Evolutionary conservation across 1,140 invertebrate genomes (phyloP), one percentile per base, ranked within the genome.

Genomic region (Aphaenogaster rudis): DNA sequence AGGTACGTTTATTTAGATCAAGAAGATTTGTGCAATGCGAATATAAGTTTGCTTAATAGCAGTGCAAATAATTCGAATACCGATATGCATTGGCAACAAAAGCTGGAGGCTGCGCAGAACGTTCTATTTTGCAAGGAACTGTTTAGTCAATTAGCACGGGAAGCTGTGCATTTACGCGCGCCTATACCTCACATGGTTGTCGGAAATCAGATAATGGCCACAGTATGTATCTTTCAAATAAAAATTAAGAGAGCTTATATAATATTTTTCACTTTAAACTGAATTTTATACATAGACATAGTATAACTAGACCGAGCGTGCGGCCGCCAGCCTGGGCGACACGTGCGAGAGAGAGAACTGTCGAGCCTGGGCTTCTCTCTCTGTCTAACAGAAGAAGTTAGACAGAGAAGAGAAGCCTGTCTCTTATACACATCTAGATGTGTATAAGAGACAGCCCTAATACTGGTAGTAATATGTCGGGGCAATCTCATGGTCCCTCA

Each of bases 71-170:
- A 96, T 80, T 96, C 96, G 0, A 97, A 96, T n/a, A 96, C 97
- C 0, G 98, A 98, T 88, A 96, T 97, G 63, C 97, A 98, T 93
- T 99, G 99, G 99, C 98, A 99, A 91, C 98, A 98, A 91, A 98
- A 98, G 93, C 95, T 99, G 8, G 99, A 99, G 95, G 98, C 98
- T 2, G 99, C 99, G 0, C 99, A 99, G 93, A 99, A 99, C 96
- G 99, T 99, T 48, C 95, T 99, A 4, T 99, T 99, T 95, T 99
- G 99, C 94, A 99, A 99, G 96, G 99, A 99, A 95, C 94, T 99
- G 3, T 99, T 99, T 94, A 98, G 98, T 86, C 98, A 99, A 93
- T 95, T 99, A 50, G 99, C 99, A 0, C 97, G 98, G 86, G 99
- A 99, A 95, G 99, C 99, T 0, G 98, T 99, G 5, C 98, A 99